A percentile compares a stretch with the other conserved stretches of the same genome.
These are phyloP conservation scores for Pseudorhombus dupliciocellatus DNA, from an alignment of 2,113 vertebrate species.

Conservation along the genomic window DNA sequence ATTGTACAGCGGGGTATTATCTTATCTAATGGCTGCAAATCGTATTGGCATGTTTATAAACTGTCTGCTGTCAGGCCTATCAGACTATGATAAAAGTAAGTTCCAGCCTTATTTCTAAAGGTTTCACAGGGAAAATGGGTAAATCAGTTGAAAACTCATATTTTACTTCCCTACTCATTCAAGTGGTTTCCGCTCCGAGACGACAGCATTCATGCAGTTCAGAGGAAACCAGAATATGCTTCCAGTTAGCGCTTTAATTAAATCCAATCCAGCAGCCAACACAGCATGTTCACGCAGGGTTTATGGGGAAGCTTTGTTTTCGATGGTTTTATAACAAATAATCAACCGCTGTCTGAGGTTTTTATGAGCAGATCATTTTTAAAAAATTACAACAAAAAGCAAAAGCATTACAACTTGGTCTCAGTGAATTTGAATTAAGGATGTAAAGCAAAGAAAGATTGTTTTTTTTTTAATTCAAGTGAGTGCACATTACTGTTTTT, in stretches of 20 bases:
- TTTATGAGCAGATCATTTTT: not conserved
- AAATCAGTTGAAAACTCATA: constrained; percentile 13
- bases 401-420: not conserved
- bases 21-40: no score
- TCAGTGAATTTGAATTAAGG: no score
- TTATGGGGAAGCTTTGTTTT: constrained; percentile 35
- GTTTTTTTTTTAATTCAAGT: no score
- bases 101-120: no score
- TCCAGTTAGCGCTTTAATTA: constrained; percentile 35
- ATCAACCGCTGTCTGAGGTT: not conserved
- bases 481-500: no score
- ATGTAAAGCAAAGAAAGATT: no score
- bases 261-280: constrained; percentile 36
- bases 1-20: not conserved
- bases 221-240: constrained; percentile 33
- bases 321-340: constrained; percentile 24
- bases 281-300: constrained; percentile 41
- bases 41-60: no score
- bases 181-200: constrained; percentile 29
- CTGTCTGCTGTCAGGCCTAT: no score
- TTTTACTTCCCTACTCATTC: constrained; percentile 13
- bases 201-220: constrained; percentile 20
- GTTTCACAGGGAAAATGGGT: not conserved
- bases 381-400: not conserved
- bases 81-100: no score